A percentile compares a stretch with the other conserved stretches of the same genome.
Evolutionary conservation across 2,888 invertebrate genomes (phyloP).

Genomic region (Aphrophora alni): DNA sequence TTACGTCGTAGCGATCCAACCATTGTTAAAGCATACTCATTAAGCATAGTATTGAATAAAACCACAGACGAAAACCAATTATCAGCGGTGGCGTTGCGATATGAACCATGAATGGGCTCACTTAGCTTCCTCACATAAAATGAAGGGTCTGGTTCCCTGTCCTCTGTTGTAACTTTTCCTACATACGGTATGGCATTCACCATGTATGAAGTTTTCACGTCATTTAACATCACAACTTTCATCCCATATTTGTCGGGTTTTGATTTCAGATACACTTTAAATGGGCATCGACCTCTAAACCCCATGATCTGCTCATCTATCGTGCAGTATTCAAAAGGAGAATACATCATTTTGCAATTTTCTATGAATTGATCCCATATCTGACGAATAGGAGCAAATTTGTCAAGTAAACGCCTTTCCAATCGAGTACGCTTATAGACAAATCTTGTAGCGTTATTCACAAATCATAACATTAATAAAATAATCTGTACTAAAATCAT

Average conservation of each 20-base stretch:
- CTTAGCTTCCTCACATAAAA: slow-evolving; percentile 43
- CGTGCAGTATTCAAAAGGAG: slow-evolving; percentile 24
- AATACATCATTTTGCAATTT: slow-evolving; percentile 35
- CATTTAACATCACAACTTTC: slow-evolving; percentile 19
- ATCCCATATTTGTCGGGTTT: slow-evolving; percentile 24
- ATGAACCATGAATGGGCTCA: slow-evolving; percentile 33
- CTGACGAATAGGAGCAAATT: slow-evolving; percentile 38
- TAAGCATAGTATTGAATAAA: slow-evolving; percentile 44
- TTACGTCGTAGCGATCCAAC: slow-evolving; percentile 45
- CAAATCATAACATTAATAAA: too few species aligned
- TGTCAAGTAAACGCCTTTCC: slow-evolving; percentile 25
- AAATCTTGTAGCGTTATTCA: slow-evolving; percentile 28
- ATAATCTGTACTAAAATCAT: too few species aligned
- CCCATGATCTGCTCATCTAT: slow-evolving; percentile 38
- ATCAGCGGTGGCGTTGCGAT: slow-evolving; percentile 43
- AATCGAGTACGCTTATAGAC: slow-evolving; percentile 19
- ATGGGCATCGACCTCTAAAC: slow-evolving; percentile 37
- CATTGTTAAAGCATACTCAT: slow-evolving; percentile 43
- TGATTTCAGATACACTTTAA: slow-evolving; percentile 31
- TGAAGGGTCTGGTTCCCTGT: slow-evolving; percentile 33
- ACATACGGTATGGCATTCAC: slow-evolving; percentile 44
- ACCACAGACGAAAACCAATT: slow-evolving; percentile 36
- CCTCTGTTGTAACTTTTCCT: slow-evolving; percentile 27
- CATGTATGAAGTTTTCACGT: slow-evolving; percentile 31
- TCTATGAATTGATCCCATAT: slow-evolving; percentile 26